Conservation (phyloP, 2,888 invertebrate genomes). For the Chouioia cunea region DNA sequence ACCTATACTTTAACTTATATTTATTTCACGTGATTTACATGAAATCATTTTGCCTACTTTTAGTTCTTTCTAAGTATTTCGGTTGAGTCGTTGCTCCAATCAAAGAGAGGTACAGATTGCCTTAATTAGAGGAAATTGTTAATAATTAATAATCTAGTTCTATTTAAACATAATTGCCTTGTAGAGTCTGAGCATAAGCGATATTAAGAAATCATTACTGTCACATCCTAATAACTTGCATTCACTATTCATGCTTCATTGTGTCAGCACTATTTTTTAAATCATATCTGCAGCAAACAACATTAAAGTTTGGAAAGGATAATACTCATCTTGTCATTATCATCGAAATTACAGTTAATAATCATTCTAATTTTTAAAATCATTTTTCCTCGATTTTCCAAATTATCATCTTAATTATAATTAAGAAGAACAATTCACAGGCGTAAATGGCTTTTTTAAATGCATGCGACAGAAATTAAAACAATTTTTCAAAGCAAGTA, state of each 20-base stretch:
- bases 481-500: slow-evolving; percentile 55
- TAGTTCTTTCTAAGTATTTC: slow-evolving; percentile 27
- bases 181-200: slow-evolving; percentile 32
- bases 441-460: slow-evolving; percentile 47
- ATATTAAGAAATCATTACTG: slow-evolving; percentile 33
- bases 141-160: slow-evolving; percentile 53
- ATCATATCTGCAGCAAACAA: slow-evolving; percentile 8
- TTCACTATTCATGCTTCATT: slow-evolving; percentile 29
- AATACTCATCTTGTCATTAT: slow-evolving; percentile 29
- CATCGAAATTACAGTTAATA: slow-evolving; percentile 22
- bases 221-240: slow-evolving; percentile 26
- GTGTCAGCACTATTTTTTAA: slow-evolving; percentile 31
- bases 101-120: slow-evolving; percentile 34
- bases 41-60: slow-evolving; percentile 20
- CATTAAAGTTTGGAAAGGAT: no score
- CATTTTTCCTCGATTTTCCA: no score
- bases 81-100: slow-evolving; percentile 28
- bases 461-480: slow-evolving; percentile 55
- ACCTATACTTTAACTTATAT: slow-evolving; percentile 28
- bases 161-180: slow-evolving; percentile 41
- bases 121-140: slow-evolving; percentile 55
- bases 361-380: slow-evolving; percentile 31
- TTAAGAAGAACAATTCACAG: slow-evolving; percentile 26
- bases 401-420: background rate
- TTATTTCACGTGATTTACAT: background rate